A percentile compares a stretch with the other conserved stretches of the same genome.
phyloP scores from a whole-genome alignment of 1,140 invertebrate species.

The Drosophila punjabiensis region DNA sequence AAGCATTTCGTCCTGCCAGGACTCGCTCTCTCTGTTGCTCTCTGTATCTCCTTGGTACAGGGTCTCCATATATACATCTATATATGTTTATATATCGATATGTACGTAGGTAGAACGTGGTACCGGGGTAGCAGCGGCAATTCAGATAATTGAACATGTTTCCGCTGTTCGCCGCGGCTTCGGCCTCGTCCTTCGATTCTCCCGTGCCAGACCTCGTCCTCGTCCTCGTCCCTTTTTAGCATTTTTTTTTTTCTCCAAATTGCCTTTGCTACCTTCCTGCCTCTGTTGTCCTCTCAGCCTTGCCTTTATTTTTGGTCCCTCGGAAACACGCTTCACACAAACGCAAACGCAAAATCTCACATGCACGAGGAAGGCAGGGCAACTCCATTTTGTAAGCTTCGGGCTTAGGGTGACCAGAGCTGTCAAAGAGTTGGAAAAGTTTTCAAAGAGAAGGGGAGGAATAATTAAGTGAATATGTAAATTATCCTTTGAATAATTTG shows the following conservation, averaged over 20 bases:
- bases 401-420: conserved; percentile 72
- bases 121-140: conserved; percentile 64
- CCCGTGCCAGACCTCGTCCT: conserved; percentile 14
- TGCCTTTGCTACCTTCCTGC: conserved; percentile 51
- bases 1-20: conserved; percentile 39
- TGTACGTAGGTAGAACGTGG: not conserved
- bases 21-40: conserved; percentile 30
- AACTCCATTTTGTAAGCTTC: conserved; percentile 75
- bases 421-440: conserved; percentile 37
- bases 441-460: not conserved
- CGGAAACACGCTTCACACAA: conserved; percentile 38
- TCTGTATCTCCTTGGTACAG: conserved; percentile 10
- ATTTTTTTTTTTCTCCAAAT: conserved; percentile 74
- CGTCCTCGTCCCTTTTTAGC: conserved; percentile 55
- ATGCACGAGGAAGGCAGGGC: conserved; percentile 31
- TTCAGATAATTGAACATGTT: conserved; percentile 78
- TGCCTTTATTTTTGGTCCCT: conserved; percentile 36
- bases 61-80: conserved; percentile 4
- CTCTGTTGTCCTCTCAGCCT: conserved; percentile 19
- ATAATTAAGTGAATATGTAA: conserved; percentile 36
- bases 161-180: conserved; percentile 54
- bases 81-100: conserved; percentile 14
- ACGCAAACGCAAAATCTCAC: conserved; percentile 14
- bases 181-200: conserved; percentile 41
- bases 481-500: conserved; percentile 13